Evolutionary conservation across 2,113 vertebrate species (phyloP).

Genomic region (Rhinolophus ferrumequinum): DNA sequence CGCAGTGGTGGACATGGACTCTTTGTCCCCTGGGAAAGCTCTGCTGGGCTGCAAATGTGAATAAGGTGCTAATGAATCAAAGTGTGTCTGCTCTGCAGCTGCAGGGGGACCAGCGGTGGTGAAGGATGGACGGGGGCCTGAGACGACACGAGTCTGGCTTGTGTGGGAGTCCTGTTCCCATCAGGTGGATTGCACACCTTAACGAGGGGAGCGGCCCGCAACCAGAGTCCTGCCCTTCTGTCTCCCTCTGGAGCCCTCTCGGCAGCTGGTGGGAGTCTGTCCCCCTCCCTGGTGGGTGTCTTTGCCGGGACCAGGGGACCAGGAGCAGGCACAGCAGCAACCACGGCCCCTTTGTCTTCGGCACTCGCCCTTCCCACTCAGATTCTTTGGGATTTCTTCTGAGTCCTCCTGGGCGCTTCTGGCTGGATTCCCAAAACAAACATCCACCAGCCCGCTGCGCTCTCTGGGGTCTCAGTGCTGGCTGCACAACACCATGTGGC

Average conservation of each 20-base stretch:
- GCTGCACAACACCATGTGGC: rapidly evolving
- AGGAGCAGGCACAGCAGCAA: rapidly evolving
- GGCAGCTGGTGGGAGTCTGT: rapidly evolving
- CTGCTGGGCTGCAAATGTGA: too few relatives aligned
- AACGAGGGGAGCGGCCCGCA: rapidly evolving
- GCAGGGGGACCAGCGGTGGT: rapidly evolving
- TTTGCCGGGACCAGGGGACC: rapidly evolving
- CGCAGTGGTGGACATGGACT: rapidly evolving
- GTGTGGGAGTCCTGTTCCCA: rapidly evolving
- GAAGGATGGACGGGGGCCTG: rapidly evolving
- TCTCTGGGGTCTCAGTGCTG: rapidly evolving
- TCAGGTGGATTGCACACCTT: rapidly evolving
- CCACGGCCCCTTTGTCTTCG: rapidly evolving
- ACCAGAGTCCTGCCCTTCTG: rapidly evolving
- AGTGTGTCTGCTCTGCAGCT: rapidly evolving
- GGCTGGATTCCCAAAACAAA: background rate
- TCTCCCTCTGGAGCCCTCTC: background rate
- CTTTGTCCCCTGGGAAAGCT: too few relatives aligned
- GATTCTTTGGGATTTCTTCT: background rate
- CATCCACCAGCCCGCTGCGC: rapidly evolving
- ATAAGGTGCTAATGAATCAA: too few relatives aligned
- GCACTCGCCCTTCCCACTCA: rapidly evolving
- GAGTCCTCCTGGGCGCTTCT: background rate
- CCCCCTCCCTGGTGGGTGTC: background rate
- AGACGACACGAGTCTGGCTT: rapidly evolving